Conservation (phyloP, 2,113 vertebrate species). For the Tylochromis polylepis region DNA sequence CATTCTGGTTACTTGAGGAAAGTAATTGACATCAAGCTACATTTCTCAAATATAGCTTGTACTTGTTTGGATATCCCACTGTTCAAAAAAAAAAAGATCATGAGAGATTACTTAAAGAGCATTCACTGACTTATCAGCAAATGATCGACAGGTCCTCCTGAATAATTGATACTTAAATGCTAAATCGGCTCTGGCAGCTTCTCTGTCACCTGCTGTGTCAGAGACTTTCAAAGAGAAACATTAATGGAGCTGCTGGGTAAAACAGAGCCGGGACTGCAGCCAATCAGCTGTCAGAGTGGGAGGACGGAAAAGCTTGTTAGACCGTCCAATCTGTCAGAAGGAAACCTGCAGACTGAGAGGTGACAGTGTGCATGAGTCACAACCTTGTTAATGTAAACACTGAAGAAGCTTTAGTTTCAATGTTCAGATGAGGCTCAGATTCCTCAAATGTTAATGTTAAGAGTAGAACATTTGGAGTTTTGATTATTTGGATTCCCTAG, state of each 20-base stretch:
- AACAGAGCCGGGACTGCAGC: constrained; percentile 5
- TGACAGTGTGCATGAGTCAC: neutral
- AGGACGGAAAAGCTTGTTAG: constrained; percentile 18
- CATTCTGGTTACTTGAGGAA: neutral
- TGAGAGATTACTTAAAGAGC: neutral
- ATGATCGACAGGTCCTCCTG: neutral
- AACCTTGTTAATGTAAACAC: neutral
- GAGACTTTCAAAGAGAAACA: constrained; percentile 3
- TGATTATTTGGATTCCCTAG: neutral
- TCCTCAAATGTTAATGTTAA: neutral
- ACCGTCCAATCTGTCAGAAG: neutral
- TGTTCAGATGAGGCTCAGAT: neutral
- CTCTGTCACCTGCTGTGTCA: constrained; percentile 25
- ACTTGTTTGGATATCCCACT: neutral
- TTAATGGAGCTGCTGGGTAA: constrained; percentile 15
- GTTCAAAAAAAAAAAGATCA: neutral
- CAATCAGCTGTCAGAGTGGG: constrained; percentile 33
- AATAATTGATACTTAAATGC: constrained; percentile 10
- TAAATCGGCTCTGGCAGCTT: neutral
- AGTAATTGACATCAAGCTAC: neutral
- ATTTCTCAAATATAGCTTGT: neutral
- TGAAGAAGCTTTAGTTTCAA: neutral
- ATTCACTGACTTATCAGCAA: neutral
- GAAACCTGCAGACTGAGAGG: neutral
- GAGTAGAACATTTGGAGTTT: neutral